Conservation (phyloP, 2,888 invertebrate genomes). For the Pristionchus fissidentatus region DNA sequence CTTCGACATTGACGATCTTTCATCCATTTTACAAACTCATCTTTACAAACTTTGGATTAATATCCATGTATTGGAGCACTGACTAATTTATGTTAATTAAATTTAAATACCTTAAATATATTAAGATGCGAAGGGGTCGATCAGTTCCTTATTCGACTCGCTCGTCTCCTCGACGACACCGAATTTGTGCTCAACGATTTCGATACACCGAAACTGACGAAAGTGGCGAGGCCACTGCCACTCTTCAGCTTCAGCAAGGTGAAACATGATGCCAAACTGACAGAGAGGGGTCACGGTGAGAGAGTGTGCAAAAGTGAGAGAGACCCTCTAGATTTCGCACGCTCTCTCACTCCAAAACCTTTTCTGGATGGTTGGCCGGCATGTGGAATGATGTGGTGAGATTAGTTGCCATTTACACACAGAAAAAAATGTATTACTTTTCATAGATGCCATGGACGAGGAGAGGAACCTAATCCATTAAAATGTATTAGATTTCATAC, state of each 20-base stretch:
- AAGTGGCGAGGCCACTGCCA: not conserved
- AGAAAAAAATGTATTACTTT: no score
- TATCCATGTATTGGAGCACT: no score
- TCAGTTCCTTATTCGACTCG: not conserved
- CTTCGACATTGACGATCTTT: not conserved
- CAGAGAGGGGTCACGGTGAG: not conserved
- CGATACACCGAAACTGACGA: conserved; percentile 13
- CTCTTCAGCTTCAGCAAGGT: conserved; percentile 46
- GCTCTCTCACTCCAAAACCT: no score
- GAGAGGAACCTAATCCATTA: no score
- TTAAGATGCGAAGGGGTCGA: conserved; percentile 36
- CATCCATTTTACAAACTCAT: not conserved
- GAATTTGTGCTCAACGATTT: conserved; percentile 39
- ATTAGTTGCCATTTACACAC: no score
- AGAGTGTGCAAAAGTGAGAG: no score
- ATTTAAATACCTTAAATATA: not conserved
- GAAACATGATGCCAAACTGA: not conserved
- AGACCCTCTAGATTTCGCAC: no score
- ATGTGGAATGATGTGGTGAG: not conserved
- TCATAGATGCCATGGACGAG: no score
- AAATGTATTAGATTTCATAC: no score
- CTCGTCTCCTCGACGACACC: not conserved
- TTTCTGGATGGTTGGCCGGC: no score
- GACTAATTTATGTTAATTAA: no score
- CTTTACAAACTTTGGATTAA: not conserved